Evolutionary conservation across 2,113 vertebrate genomes (phyloP).

Genomic region (Entelurus aequoreus): DNA sequence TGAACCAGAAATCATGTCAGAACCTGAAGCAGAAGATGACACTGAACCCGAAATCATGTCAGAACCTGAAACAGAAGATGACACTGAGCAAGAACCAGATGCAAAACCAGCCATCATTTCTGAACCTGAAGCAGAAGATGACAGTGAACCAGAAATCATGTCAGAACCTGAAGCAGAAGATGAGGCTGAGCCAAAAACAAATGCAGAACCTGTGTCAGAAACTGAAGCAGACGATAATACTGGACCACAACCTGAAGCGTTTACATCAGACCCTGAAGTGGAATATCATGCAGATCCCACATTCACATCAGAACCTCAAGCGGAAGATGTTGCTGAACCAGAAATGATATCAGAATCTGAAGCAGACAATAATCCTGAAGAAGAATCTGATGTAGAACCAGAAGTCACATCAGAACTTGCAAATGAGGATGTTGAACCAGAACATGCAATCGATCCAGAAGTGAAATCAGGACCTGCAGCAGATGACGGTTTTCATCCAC

Average conservation of each 20-base stretch:
- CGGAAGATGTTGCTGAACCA: constrained; percentile 13
- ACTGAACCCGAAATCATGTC: not conserved
- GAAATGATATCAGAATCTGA: constrained; percentile 8
- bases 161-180: constrained; percentile 11
- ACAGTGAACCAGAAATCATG: not conserved
- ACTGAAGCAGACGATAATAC: constrained; percentile 5
- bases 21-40: constrained; percentile 1
- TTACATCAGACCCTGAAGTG: constrained; percentile 1
- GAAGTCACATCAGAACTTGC: constrained; percentile 3
- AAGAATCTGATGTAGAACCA: not conserved
- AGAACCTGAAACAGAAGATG: not conserved
- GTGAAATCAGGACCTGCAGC: not conserved
- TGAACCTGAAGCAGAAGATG: constrained; percentile 14
- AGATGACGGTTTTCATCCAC: constrained; percentile 6
- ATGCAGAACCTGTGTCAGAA: not conserved
- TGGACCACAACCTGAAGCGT: constrained; percentile 3
- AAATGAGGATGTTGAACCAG: not conserved
- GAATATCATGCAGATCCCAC: not conserved
- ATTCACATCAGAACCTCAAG: not conserved
- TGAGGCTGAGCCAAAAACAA: not conserved
- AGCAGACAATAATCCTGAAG: constrained; percentile 8
- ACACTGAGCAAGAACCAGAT: constrained; percentile 4
- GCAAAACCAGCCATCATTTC: no score
- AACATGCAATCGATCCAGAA: not conserved
- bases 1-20: not conserved